Base-by-base conservation (phyloP, 2,113 vertebrate genomes). In the Recurvirostra avosetta region DNA sequence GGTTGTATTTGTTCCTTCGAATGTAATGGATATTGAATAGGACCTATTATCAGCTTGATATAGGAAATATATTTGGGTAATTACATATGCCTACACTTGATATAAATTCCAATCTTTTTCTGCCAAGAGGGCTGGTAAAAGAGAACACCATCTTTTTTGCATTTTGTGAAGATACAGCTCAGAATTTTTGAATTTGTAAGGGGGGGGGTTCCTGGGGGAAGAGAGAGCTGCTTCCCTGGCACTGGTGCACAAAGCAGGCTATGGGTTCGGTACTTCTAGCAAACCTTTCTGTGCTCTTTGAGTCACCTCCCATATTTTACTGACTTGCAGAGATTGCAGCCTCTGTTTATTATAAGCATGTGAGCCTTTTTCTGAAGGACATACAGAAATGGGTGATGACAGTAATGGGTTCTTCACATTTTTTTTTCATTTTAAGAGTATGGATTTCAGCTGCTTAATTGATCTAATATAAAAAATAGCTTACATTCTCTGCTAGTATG, bases 61-160 rank as follows among this genome's bases (percentile, higher is more conserved):
- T 21, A 91, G 94, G 89, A 93, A 93, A 96, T 89, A 84, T 93
- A 90, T 87, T 82, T 80, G 26, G 79, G 85, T 94, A 82, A 93
- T 95, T 96, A 76, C 55, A 68, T 92, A 41, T 86, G 56, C 81
- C 85, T 75, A 90, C 74, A 88, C 66, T 84, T 73, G 41, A 75
- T 68, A 77, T 55, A 87, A 76, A 82, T 90, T 90, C 94, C 50
- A 65, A 17, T 86, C 34, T 66, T 56, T 80, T 84, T 86, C 59
- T 90, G 56, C 70, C 40, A 53, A 76, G 84, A 83, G 55, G 61
- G 68, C 32, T 85, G 68, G 41, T 83, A 50, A 86, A 88, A 80
- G 67, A 76, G n/a, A 73, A 50, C 15, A 52, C 5, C 0, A 25
- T 71, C 14, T 65, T 80, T 90, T 75, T 66, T n/a, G 45, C 29